Base-by-base conservation (phyloP, 2,797 vertebrate genomes). In the Aldrovandia affinis region DNA sequence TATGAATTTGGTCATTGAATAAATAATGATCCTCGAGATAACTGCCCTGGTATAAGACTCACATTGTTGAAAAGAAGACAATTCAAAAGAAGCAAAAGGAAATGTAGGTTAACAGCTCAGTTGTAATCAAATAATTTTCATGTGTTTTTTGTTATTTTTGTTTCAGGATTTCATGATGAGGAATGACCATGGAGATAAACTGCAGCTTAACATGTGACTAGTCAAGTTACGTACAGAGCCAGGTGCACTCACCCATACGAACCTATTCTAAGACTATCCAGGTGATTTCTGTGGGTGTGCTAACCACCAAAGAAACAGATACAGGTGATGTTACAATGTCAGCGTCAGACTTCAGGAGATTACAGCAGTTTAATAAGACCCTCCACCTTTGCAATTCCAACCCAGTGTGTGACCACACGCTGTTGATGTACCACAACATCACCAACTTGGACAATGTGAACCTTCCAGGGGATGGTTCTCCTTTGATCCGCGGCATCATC, bases 401-500 rank as follows among this genome's bases (percentile, higher is more conserved):
- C 18, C 52, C 54, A 3, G 8, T n/a, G 28, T 81, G 79, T 59
- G 57, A 81, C 65, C 78, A n/a, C 39, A 81, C 63, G 9, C 50
- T 77, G 68, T 22, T 81, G 79, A 44, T 25, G 50, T 77, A 81
- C 54, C 81, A 85, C 44, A 78, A 80, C 39, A 18, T 68, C 77
- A 82, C 81, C 44, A 50, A 30, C 59, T 20, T 85, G 55, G 73
- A 79, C 10, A 83, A 86, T 0, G 63, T 77, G 0, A 61, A 78
- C 25, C 18, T 86, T n/a, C 84, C 86, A 0, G 78, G 68, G 0
- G 78, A 91, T 2, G 83, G 81, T 0, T 81, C 88, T 6, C 88
- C 85, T 0, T 81, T 81, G 42, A 82, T 91, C 63, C 85, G 86
- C 50, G 83, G 89, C 30, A 20, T 42, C 0, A 91, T 93, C 8